Conservation (phyloP, 2,888 invertebrate genomes). For the Thecophora atra region DNA sequence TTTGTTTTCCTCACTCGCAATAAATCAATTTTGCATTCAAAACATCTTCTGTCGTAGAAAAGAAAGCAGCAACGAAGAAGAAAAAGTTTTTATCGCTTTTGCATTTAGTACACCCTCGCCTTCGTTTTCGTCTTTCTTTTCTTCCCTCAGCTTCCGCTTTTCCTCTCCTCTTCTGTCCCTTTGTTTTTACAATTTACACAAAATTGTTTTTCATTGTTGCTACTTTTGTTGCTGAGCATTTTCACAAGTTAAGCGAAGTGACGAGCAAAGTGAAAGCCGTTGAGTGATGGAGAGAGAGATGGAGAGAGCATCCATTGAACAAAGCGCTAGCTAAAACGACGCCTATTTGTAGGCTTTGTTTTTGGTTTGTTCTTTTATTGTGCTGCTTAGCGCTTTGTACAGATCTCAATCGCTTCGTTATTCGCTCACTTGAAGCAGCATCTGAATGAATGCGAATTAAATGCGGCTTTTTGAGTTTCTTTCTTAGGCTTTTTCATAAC, state of each 20-base stretch:
- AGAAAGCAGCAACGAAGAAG: background rate
- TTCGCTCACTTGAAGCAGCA: too few relatives aligned
- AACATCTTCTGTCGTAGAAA: constrained; percentile 29
- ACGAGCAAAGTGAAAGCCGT: constrained; percentile 25
- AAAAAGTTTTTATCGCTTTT: background rate
- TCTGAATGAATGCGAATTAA: too few relatives aligned
- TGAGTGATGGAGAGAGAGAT: background rate
- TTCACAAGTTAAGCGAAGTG: constrained; percentile 59
- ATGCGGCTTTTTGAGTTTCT: background rate
- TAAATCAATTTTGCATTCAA: constrained; percentile 59
- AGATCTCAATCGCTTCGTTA: background rate
- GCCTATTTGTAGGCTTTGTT: constrained; percentile 35
- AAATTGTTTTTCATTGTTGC: background rate
- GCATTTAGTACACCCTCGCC: background rate
- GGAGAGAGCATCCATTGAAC: constrained; percentile 17
- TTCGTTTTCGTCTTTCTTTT: background rate
- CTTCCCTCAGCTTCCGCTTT: background rate
- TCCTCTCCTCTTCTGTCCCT: background rate
- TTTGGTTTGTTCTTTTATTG: too few relatives aligned
- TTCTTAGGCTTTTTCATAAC: constrained; percentile 1
- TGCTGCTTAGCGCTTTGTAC: constrained; percentile 1
- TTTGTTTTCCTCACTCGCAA: constrained; percentile 41
- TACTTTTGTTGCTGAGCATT: constrained; percentile 40
- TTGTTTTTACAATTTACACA: constrained; percentile 4
- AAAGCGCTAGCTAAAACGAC: constrained; percentile 29